These are phyloP conservation scores for Hofmannophila pseudospretella DNA, from an alignment of 2,888 invertebrate species.

Conservation along the genomic window DNA sequence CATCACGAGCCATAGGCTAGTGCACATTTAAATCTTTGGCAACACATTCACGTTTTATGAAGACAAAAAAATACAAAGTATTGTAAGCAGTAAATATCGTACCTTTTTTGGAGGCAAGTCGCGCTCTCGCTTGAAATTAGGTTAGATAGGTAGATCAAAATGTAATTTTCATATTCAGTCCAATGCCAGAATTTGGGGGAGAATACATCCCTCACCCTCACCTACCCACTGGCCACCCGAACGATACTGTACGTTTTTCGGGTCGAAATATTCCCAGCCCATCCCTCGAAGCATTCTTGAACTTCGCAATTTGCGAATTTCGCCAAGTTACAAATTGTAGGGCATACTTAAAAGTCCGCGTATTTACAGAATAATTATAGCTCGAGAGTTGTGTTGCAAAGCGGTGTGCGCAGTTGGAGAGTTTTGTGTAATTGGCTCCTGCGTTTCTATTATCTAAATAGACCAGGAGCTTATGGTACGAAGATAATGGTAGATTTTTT, in stretches of 20 bases:
- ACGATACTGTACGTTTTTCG: neutral
- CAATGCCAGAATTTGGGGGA: neutral
- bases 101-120: too few relatives aligned
- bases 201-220: neutral
- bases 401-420: neutral
- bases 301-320: neutral
- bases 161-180: neutral
- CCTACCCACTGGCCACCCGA: neutral
- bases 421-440: neutral
- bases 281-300: neutral
- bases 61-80: too few relatives aligned
- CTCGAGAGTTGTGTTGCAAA: neutral
- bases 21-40: too few relatives aligned
- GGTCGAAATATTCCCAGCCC: neutral
- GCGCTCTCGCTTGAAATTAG: too few relatives aligned
- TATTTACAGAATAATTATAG: neutral
- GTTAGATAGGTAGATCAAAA: too few relatives aligned
- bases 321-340: neutral
- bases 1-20: too few relatives aligned
- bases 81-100: too few relatives aligned
- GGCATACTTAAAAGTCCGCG: neutral
- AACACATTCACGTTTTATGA: too few relatives aligned
- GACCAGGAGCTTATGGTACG: too few relatives aligned
- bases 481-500: too few relatives aligned
- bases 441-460: too few relatives aligned